A percentile compares a stretch with the other conserved stretches of the same genome.
These are phyloP conservation scores for Doris montereyensis DNA, from an alignment of 2,888 invertebrate genomes.

Conservation along the genomic window DNA sequence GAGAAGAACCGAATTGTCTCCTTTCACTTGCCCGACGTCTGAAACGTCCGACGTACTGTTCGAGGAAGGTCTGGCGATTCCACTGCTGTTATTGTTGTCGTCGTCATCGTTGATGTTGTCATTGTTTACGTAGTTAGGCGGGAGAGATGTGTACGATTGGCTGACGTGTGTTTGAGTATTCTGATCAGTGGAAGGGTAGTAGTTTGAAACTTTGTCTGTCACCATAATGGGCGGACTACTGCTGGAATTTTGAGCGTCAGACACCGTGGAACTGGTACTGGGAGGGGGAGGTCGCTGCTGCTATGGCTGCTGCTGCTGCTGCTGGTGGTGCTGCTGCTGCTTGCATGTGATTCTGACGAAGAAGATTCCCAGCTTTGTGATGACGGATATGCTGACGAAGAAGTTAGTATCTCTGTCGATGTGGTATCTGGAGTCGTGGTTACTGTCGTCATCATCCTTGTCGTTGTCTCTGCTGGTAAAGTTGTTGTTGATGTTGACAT, in stretches of 20 bases:
- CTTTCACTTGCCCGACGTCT: too few species aligned
- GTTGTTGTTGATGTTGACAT: conserved; percentile 7
- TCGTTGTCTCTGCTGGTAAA: not conserved
- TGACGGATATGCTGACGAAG: not conserved
- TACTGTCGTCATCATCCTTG: not conserved
- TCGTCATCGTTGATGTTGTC: conserved; percentile 1
- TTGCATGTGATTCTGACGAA: not conserved
- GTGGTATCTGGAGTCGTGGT: not conserved
- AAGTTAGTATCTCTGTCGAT: not conserved
- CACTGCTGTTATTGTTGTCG: not conserved
- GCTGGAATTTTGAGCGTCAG: not conserved
- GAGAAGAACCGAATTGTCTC: too few species aligned
- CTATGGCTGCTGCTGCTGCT: conserved; percentile 2
- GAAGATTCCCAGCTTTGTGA: not conserved
- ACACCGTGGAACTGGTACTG: too few species aligned
- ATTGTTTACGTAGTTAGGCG: too few species aligned
- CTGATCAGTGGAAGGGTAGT: too few species aligned
- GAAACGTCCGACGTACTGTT: too few species aligned
- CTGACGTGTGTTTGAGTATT: too few species aligned
- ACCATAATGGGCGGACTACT: not conserved
- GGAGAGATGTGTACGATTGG: too few species aligned
- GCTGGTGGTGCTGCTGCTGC: not conserved
- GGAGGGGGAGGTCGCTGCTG: too few species aligned
- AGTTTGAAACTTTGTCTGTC: not conserved
- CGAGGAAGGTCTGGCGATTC: not conserved